Evolutionary conservation across 2,113 vertebrate species (phyloP), one percentile per base, ranked within the genome.

Genomic region (Neogobius melanostomus): DNA sequence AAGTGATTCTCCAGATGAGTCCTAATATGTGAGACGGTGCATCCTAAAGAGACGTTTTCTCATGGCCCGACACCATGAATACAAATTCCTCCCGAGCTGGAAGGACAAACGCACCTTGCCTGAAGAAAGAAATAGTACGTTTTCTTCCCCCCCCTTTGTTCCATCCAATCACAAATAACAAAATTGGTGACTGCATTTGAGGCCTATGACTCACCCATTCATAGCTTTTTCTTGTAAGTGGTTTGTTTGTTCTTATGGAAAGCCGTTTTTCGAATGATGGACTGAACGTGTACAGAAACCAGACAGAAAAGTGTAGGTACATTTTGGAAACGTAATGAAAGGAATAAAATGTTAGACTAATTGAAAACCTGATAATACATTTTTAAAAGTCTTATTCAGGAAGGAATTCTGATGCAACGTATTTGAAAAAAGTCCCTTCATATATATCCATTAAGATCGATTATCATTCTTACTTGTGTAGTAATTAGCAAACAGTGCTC

Each of bases 11-110:
- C 88, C 88, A 89, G 91, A 91, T 91, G 91, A 91, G 90, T 91
- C 90, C 89, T 90, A 93, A 93, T 91, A 92, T 92, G 88, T 92
- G 85, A 91, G 90, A 92, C 85, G 75, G 69, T 82, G 83, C 89
- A 88, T 90, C 86, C 81, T 85, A 92, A 92, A 90, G 85, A 92
- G 91, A 91, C 92, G 80, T 92, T 92, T 93, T 88, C 91, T 93
- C 92, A 92, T 92, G 90, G 88, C 83, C 65, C 78, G 66, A 90
- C 81, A 69, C 73, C 85, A 85, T 91, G 92, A 91, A 93, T 92
- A 93, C 92, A 87, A 91, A 93, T 92, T 86, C 68, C 84, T 83
- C 73, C 28, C 45, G 72, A 36, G 72, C 80, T 74, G 82, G 90
- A 92, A 93, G 92, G 91, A 91, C 91, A 0, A 65, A 85, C 73